phyloP scores from a whole-genome alignment of 1,140 invertebrate species.

The Eupristina koningsbergeri region DNA sequence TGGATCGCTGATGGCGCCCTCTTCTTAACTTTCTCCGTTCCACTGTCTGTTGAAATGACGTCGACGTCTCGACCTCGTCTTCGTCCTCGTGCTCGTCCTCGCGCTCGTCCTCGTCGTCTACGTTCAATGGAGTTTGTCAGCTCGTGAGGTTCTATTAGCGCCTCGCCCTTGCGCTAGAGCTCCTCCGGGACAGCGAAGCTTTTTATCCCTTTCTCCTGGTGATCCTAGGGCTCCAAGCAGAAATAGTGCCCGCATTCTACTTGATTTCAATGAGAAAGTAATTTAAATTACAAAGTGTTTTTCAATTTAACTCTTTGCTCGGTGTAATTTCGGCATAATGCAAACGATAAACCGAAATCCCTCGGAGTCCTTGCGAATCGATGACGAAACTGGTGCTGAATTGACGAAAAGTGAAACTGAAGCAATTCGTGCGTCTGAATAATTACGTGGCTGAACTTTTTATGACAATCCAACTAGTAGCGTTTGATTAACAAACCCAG shows the following conservation, averaged over 20 bases:
- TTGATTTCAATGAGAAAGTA: background rate
- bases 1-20: background rate
- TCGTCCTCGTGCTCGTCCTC: background rate
- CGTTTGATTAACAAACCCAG: background rate
- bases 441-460: background rate
- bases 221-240: background rate
- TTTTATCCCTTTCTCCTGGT: background rate
- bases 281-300: slow-evolving; percentile 26
- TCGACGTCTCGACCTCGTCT: background rate
- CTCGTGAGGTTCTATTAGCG: slow-evolving; percentile 14
- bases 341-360: background rate
- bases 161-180: background rate
- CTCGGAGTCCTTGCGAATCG: background rate
- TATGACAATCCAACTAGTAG: background rate
- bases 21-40: background rate
- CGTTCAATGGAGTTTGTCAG: background rate
- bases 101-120: background rate
- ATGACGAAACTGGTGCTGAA: background rate
- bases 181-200: background rate
- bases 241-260: background rate
- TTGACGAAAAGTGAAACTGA: background rate
- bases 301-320: background rate
- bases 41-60: too few species aligned
- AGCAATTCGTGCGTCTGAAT: background rate
- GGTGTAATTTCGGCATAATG: background rate